Base-by-base conservation (phyloP, 2,113 vertebrate species). In the Gadus macrocephalus region DNA sequence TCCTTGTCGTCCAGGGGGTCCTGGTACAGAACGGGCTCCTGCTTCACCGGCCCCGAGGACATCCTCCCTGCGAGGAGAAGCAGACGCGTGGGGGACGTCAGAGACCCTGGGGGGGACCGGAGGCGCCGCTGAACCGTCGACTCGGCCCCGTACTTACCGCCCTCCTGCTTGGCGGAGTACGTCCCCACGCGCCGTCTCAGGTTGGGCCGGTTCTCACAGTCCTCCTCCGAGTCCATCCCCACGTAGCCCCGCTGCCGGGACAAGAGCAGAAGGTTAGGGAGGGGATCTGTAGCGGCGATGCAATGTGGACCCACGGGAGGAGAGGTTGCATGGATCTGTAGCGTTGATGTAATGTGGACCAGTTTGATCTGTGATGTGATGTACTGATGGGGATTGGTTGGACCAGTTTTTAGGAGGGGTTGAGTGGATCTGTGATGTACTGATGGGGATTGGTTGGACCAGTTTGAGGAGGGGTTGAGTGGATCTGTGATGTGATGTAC, bases 161-260 rank as follows among this genome's bases (percentile, higher is more conserved):
- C 89, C 70, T 96, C 94, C 78, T 74, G 77, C 82, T 96, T 96
- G 7, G 83, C 81, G 71, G 89, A 78, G 67, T 86, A 91, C 27
- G 92, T 94, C n/a, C 96, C 96, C 95, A 98, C 98, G 72, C 96
- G 93, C 56, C 96, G 94, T 59, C 96, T 93, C 76, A 98, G 90
- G 67, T 96, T 96, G 65, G 93, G 93, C 74, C 91, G 92, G 82
- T 86, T 91, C 84, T 95, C 93, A 55, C 91, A 74, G 62, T 86
- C 56, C 14, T 95, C 94, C 42, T 81, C 91, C 3, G 87, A 81
- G 80, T 96, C 95, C 2, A 68, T 25, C 25, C 25, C 85, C 93
- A 95, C 80, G 75, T 75, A 84, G 15, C 83, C 77, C 25, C 86
- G 88, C 90, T 92, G 83, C 61, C 2, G 58, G 49, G 63, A 16